Evolutionary conservation across 2,113 vertebrate genomes (phyloP), one percentile per base, ranked within the genome.

Genomic region (Zootoca vivipara): DNA sequence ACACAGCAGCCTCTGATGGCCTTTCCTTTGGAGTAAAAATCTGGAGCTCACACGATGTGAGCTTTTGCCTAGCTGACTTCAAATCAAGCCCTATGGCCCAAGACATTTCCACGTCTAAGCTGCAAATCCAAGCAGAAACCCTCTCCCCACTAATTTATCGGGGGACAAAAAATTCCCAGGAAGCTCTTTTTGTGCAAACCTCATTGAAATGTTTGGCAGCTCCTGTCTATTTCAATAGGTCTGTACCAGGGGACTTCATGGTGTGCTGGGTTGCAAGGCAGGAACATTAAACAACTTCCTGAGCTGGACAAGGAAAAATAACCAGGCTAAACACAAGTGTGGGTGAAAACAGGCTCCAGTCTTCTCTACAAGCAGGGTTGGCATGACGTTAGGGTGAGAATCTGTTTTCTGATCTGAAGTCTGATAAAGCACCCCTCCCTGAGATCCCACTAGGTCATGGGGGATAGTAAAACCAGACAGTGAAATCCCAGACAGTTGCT

Each of bases 41-140:
- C 92, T 35, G 89, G 91, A 86, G 90, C 93, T 95, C 20, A 1
- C 90, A 79, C 94, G 94, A 95, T 93, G 92, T 92, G 96, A 96
- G 95, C 89, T 95, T 94, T 93, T 74, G 67, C 90, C 91, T 92
- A 77, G 90, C 87, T 90, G 93, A 93, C 90, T 89, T 94, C 90
- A 75, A 65, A 30, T 42, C 56, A 65, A 18, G 16, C 2, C 26
- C 1, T 4, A 16, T 85, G 72, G 73, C 40, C 30, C 40, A n/a
- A 85, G 58, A 40, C 18, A 46, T 78, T 40, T 65, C 40, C 28
- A 77, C 24, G 35, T 28, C 83, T 40, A 75, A 40, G 33, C 58
- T 40, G 33, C 56, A 40, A 64, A 85, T 85, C 35, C 64, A 82
- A 64, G 78, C 7, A 52, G n/a, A 20, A 26, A 9, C 9, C 4